phyloP scores from a whole-genome alignment of 2,888 invertebrate species.

The Petrolisthes cinctipes region DNA sequence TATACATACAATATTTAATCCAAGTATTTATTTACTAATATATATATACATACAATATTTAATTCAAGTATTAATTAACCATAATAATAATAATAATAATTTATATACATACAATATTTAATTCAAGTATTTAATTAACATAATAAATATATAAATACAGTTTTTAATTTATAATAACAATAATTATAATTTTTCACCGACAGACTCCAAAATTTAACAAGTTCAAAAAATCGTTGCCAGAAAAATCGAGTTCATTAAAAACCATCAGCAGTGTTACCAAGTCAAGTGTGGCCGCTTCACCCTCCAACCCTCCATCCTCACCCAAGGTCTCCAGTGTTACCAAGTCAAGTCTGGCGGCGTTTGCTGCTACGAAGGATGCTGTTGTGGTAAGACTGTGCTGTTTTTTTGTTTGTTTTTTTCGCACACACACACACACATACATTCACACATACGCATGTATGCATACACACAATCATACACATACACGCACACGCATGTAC shows the following conservation, averaged over 20 bases:
- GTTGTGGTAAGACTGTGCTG: not conserved
- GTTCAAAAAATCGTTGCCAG: too few relatives aligned
- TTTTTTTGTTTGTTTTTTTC: not conserved
- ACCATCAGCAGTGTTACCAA: not conserved
- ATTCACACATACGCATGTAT: not conserved
- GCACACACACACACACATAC: not conserved
- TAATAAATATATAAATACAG: too few relatives aligned
- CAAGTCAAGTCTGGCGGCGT: not conserved
- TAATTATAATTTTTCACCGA: too few relatives aligned
- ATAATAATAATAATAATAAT: too few relatives aligned
- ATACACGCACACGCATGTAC: not conserved
- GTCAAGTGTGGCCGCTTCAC: not conserved
- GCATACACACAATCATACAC: too few relatives aligned
- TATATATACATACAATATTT: too few relatives aligned
- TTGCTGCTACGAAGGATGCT: not conserved
- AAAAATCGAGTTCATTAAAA: not conserved
- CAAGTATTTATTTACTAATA: not conserved
- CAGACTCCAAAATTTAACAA: too few relatives aligned
- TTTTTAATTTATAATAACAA: too few relatives aligned
- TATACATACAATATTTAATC: too few relatives aligned
- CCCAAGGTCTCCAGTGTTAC: constrained; percentile 23
- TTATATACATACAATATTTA: too few relatives aligned
- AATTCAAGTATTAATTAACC: too few relatives aligned
- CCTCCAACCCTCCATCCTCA: constrained; percentile 24
- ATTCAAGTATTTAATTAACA: too few relatives aligned